Evolutionary conservation across 2,888 invertebrate genomes (phyloP).

Genomic region (Scotopteryx bipunctaria): DNA sequence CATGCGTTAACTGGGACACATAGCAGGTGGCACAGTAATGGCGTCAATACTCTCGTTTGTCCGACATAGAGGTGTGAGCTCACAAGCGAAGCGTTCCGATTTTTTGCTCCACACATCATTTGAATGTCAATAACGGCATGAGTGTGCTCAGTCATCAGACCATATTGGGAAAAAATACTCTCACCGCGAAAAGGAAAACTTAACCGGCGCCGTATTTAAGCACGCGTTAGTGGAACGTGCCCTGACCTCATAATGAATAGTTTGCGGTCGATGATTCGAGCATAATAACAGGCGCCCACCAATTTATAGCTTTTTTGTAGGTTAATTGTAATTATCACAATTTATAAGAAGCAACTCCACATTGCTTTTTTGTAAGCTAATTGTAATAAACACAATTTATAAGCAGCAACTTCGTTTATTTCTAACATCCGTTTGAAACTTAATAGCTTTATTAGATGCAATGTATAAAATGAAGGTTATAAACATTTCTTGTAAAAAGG

Average conservation of each 20-base stretch:
- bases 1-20: constrained; percentile 55
- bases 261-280: constrained; percentile 47
- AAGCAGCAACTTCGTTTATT: constrained; percentile 27
- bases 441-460: constrained; percentile 19
- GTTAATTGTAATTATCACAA: constrained; percentile 36
- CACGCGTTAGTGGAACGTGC: constrained; percentile 57
- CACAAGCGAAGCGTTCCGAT: constrained; percentile 61
- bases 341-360: constrained; percentile 25
- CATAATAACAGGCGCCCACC: constrained; percentile 45
- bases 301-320: constrained; percentile 36
- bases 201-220: constrained; percentile 54
- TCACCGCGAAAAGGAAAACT: constrained; percentile 68
- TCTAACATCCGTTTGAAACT: constrained; percentile 25
- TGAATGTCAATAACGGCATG: constrained; percentile 71
- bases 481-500: not conserved
- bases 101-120: constrained; percentile 68
- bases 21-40: constrained; percentile 58
- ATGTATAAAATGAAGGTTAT: not conserved
- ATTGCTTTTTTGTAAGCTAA: constrained; percentile 35
- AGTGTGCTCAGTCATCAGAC: constrained; percentile 59
- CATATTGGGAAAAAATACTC: constrained; percentile 68
- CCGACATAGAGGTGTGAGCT: constrained; percentile 58
- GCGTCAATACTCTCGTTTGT: constrained; percentile 65
- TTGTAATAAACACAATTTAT: constrained; percentile 34
- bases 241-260: constrained; percentile 61